These are phyloP conservation scores for Lordiphosa fenestrarum DNA, from an alignment of 2,888 invertebrate genomes.

Conservation along the genomic window DNA sequence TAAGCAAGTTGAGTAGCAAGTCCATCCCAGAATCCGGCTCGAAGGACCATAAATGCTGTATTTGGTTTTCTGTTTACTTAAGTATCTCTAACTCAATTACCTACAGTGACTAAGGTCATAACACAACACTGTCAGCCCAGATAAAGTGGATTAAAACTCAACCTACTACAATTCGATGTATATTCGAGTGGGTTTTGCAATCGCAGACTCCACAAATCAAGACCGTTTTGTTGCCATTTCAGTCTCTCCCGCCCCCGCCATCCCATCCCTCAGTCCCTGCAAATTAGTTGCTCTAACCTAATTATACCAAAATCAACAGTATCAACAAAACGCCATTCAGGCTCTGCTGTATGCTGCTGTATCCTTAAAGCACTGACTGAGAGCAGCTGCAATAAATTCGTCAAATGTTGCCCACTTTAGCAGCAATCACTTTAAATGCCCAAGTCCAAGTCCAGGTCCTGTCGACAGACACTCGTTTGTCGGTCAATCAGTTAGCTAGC, in stretches of 20 bases:
- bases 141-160: too few relatives aligned
- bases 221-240: not conserved
- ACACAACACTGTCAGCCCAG: too few relatives aligned
- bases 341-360: not conserved
- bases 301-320: constrained; percentile 65
- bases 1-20: too few relatives aligned
- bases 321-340: constrained; percentile 59
- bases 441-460: constrained; percentile 12
- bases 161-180: not conserved
- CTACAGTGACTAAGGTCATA: too few relatives aligned
- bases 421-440: constrained; percentile 13
- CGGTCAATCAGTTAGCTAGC: constrained; percentile 48
- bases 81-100: too few relatives aligned
- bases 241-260: not conserved
- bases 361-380: constrained; percentile 1
- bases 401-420: constrained; percentile 20
- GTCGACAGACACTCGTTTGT: constrained; percentile 26
- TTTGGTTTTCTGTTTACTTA: too few relatives aligned
- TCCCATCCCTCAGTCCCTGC: constrained; percentile 7
- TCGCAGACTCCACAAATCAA: constrained; percentile 2
- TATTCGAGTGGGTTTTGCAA: constrained; percentile 1
- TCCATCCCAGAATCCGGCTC: too few relatives aligned
- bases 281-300: constrained; percentile 53
- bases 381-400: constrained; percentile 40
- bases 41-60: too few relatives aligned